phyloP scores from a whole-genome alignment of 2,888 invertebrate species.

The Arenicola marina region DNA sequence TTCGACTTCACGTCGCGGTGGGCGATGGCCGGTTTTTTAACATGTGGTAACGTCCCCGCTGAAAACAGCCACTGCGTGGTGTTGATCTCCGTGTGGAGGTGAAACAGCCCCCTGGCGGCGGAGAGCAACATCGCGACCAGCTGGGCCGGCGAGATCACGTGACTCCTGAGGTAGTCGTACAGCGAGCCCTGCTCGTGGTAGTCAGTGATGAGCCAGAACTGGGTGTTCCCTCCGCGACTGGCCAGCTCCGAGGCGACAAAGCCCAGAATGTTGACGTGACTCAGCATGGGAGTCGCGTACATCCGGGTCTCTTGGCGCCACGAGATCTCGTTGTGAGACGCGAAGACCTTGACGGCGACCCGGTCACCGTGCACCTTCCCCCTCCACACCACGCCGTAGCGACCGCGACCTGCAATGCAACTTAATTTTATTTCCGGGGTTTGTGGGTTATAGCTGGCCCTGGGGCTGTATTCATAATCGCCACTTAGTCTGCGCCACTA shows the following conservation, averaged over 20 bases:
- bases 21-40: constrained; percentile 95
- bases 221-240: constrained; percentile 82
- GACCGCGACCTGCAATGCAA: constrained; percentile 75
- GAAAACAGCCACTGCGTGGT: constrained; percentile 73
- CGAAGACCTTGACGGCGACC: constrained; percentile 95
- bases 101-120: constrained; percentile 83
- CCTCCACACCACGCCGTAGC: constrained; percentile 93
- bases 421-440: no score
- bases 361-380: constrained; percentile 92
- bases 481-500: no score
- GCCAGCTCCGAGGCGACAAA: constrained; percentile 96
- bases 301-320: constrained; percentile 93
- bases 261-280: constrained; percentile 91
- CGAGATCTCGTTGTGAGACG: constrained; percentile 89
- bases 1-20: constrained; percentile 70
- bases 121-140: constrained; percentile 83
- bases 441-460: no score
- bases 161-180: constrained; percentile 80
- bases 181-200: constrained; percentile 90
- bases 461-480: no score
- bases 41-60: no score
- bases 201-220: constrained; percentile 91
- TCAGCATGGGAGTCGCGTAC: constrained; percentile 84
- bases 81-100: constrained; percentile 92
- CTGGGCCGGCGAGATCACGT: constrained; percentile 74